Evolutionary conservation across 2,888 invertebrate species (phyloP), one percentile per base, ranked within the genome.

Genomic region (Macrophya alboannulata): DNA sequence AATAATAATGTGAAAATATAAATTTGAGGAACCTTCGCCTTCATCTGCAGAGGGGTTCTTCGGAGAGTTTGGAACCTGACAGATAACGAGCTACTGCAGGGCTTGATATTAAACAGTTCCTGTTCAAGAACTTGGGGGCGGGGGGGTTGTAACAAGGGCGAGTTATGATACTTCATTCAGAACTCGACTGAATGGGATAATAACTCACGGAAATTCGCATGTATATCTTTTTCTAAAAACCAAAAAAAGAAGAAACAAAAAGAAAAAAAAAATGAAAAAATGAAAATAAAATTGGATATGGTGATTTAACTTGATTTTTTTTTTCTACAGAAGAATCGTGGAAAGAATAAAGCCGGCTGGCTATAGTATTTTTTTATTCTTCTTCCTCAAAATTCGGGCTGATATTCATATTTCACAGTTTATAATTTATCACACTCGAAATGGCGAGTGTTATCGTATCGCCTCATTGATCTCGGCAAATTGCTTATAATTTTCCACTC

Each of bases 1-100:
- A 79, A 59, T 65, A 84, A 77, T 68, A 48, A 68, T n/a, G 37
- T 51, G 45, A 43, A 71, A 59, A 84, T 79, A 76, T 72, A 68
- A 82, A 84, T 62, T 51, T 71, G 51, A n/a, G 84, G 40, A 62
- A 72, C n/a, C 37, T 65, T 62, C 12, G 1, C 25, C 25, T 21
- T 68, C 71, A 77, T 79, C 48, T 12, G 25, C 76, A 25, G 48
- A 48, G 8, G 48, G 25, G 76, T 51, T 31, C 9, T 51, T n/a
- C 55, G 37, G 37, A 12, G 25, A 55, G 77, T 68, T 68, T 77
- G 0, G n/a, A 77, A 37, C 55, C 55, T 37, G 55, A 77, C 31
- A 55, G 77, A 77, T 51, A 74, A 74, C 74, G 74, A 74, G 74
- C 43, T 55, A 55, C n/a, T 45, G 43, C n/a, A n/a, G n/a, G 21